Conservation (phyloP, 2,888 invertebrate species). For the Petrolisthes manimaculis region DNA sequence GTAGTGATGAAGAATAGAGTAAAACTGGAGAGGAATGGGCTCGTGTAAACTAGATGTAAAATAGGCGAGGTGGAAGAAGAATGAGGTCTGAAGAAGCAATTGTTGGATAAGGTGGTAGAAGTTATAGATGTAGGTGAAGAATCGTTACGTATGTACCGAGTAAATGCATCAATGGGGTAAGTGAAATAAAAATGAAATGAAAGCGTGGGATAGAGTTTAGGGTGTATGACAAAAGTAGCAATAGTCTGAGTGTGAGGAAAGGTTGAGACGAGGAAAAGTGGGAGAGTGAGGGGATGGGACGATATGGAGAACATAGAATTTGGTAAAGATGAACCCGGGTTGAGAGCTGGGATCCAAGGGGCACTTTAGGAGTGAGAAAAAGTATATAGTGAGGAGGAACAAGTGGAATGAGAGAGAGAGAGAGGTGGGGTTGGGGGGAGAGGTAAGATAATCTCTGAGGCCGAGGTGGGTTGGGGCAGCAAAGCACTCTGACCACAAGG, state of each 20-base stretch:
- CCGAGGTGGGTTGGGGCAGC: slow-evolving; percentile 17
- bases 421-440: not conserved
- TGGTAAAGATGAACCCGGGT: not conserved
- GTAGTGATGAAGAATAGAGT: not conserved
- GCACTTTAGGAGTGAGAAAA: not conserved
- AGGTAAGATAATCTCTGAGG: slow-evolving; percentile 27
- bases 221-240: not conserved
- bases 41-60: not conserved
- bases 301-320: not conserved
- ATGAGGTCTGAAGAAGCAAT: too few species aligned
- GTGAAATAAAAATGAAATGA: not conserved
- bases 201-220: not conserved
- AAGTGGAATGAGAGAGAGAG: not conserved
- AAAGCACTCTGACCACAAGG: slow-evolving; percentile 33
- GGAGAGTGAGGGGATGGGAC: not conserved
- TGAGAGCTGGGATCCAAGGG: not conserved
- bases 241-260: not conserved
- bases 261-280: not conserved
- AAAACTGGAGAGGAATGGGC: not conserved
- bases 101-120: not conserved
- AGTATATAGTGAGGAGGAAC: not conserved
- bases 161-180: not conserved
- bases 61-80: not conserved
- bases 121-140: not conserved
- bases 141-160: not conserved